Evolutionary conservation across 1,140 invertebrate species (phyloP), one percentile per base, ranked within the genome.

Genomic region (Anoplolepis gracilipes): DNA sequence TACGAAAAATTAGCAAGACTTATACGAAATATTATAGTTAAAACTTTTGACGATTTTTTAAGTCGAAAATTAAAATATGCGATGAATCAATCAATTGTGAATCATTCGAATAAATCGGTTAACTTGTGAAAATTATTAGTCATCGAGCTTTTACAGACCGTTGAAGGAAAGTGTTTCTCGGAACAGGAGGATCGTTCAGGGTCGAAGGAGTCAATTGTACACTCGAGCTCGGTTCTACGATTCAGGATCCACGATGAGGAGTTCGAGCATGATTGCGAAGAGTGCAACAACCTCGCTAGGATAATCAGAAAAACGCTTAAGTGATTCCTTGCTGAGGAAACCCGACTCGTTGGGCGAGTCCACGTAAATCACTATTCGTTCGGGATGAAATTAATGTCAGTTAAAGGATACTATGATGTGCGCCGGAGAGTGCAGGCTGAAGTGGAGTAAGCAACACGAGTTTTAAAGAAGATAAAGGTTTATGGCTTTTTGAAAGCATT

Each of bases 351-450:
- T 72, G 85, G 70, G 87, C 81, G 57, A 89, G 76, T 87, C 85
- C 42, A 49, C 88, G 81, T 89, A 89, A 90, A 90, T 90, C 88
- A 89, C 79, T 70, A 89, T 90, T 76, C 64, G 49, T 77, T 85
- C 76, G 78, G 42, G 81, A 87, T 89, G 76, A 90, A 90, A 90
- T 87, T 90, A 90, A 77, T 78, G 88, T 89, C 88, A 81, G 75
- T 55, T 85, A 82, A 69, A 76, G 67, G 57, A 88, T 90, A 81
- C 39, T 75, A 19, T 64, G 65, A 82, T 82, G 67, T 55, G 57
- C 72, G 73, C 69, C 53, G 25, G 61, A 59, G 28, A 64, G 53
- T n/a, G n/a, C 36, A 39, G 7, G 81, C 49, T 49, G 36, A 46
- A 55, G 36, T 73, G n/a, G 16, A 64, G 77, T 86, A 88, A 89